Base-by-base conservation (phyloP, 2,113 vertebrate species). In the Ophthalmolycus amberensis region DNA sequence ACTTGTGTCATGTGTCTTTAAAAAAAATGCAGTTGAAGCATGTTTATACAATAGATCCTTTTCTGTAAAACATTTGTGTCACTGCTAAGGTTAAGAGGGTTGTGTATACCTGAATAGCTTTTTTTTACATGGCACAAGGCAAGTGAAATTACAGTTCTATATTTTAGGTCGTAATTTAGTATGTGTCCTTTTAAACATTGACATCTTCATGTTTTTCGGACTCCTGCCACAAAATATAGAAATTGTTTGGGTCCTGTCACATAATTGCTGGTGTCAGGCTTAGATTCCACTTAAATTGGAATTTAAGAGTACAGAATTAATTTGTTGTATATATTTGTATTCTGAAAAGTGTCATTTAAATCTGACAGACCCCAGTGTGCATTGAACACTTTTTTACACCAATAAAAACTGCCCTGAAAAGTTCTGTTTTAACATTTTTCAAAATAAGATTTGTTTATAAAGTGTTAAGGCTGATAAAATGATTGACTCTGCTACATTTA, bases 311-410 rank as follows among this genome's bases (percentile, higher is more conserved):
- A n/a, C 37, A 71, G 16, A 70, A 60, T 40, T 3, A 4, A 83
- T 86, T 75, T 71, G 66, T 82, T 92, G 85, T 94, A 83, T 83
- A 92, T 90, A 90, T 88, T 91, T 91, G 70, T 91, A 92, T 84
- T 91, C 75, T 78, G 56, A 78, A 73, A 75, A 71, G 25, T 80
- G 62, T 84, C 58, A 37, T 85, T 84, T 54, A 59, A 66, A 82
- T 78, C 44, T 75, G 83, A 79, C 50, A 14, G 70, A 46, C 22
- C 7, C n/a, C 4, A 1, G 63, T 82, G 64, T 75, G 52, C 78
- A 22, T 74, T 34, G 48, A 65, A 81, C 66, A 69, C 74, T 80
- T 82, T 85, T 59, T 37, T 79, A 85, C 59, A 62, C 58, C 64
- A 90, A 88, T 82, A 89, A 90, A 85, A 82, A 46, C 20, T 66